These are phyloP conservation scores for Teinopalpus imperialis DNA, from an alignment of 2,888 invertebrate species.

Conservation along the genomic window DNA sequence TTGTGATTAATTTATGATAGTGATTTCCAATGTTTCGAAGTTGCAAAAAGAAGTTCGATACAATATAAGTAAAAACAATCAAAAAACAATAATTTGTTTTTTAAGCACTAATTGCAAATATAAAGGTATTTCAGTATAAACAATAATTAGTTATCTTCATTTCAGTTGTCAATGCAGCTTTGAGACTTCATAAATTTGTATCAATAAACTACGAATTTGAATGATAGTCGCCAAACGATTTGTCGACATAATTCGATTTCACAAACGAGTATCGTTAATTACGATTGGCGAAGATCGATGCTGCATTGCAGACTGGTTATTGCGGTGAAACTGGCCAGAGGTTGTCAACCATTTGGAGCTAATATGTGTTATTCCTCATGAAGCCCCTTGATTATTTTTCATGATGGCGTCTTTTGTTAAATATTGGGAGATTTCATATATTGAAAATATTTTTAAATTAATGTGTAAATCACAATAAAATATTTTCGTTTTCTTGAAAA, in stretches of 20 bases:
- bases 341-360: conserved; percentile 63
- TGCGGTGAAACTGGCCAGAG: conserved; percentile 65
- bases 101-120: too few species aligned
- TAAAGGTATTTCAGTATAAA: not conserved
- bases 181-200: conserved; percentile 40
- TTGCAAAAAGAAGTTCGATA: not conserved
- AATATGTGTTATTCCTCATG: conserved; percentile 3
- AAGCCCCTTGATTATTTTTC: not conserved
- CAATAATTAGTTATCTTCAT: conserved; percentile 28
- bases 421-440: too few species aligned
- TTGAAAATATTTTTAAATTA: too few species aligned
- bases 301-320: conserved; percentile 61
- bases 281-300: conserved; percentile 68
- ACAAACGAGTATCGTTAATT: conserved; percentile 69
- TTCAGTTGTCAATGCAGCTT: conserved; percentile 34
- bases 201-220: conserved; percentile 44
- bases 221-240: conserved; percentile 56
- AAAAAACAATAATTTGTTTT: too few species aligned
- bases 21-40: not conserved
- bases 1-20: conserved; percentile 1
- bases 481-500: too few species aligned
- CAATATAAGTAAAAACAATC: too few species aligned
- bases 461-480: too few species aligned
- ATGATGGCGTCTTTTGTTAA: not conserved
- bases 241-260: conserved; percentile 71